Evolutionary conservation across 2,888 invertebrate species (phyloP), one percentile per base, ranked within the genome.

Genomic region (Drepana falcataria): DNA sequence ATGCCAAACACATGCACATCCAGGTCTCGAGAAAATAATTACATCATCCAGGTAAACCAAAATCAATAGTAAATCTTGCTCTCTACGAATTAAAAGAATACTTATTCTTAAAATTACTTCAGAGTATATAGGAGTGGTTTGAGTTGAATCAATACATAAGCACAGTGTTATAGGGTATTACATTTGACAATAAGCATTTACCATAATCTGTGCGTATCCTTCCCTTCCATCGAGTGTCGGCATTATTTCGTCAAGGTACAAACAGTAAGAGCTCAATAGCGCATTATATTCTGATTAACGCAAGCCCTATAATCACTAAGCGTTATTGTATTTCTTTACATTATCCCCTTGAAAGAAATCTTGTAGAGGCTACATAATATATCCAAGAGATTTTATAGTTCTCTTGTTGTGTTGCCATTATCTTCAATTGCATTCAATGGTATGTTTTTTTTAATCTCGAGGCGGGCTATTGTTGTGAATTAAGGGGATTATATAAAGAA

Each of bases 231-330:
- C 64, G 55, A 64, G 69, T 75, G 67, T 73, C 81, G 83, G 80
- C 83, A 84, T 85, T 83, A 85, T 82, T 80, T 70, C 71, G 79
- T 83, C 82, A 82, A 81, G 75, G 61, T 62, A 57, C 61, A 73
- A 75, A 79, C 68, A 74, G 69, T 71, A 66, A 68, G 60, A 68
- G 58, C 61, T 69, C 64, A 65, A 66, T 73, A 75, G 74, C 72
- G 61, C 71, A 69, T 73, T 71, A 76, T 67, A 76, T 70, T 73
- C 60, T 63, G 66, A 68, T 68, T 64, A 69, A 75, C 72, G 69
- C 70, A 79, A 81, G 79, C 81, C 65, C 75, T 66, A 57, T 69
- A 71, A 66, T 61, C 61, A 71, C 66, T 68, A 71, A 64, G 59
- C 69, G 61, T 56, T 57, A 53, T 52, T 60, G 51, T 67, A 76